Evolutionary conservation across 2,113 vertebrate genomes (phyloP).

Genomic region (Tragelaphus buxtoni): DNA sequence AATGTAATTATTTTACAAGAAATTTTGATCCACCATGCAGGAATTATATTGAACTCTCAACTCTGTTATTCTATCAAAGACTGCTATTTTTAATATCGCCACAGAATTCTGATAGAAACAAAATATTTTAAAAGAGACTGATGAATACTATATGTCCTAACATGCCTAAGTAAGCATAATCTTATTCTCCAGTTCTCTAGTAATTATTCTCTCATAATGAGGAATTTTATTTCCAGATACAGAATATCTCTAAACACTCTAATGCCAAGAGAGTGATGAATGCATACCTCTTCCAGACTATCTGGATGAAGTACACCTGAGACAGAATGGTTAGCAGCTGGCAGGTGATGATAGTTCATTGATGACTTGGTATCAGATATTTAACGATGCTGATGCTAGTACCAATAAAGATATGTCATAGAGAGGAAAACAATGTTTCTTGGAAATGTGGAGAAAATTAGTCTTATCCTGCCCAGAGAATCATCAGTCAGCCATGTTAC

Average conservation of each 20-base stretch:
- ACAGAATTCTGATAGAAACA: constrained; percentile 5
- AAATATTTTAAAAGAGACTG: not conserved
- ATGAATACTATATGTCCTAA: not conserved
- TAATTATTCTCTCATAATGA: not conserved
- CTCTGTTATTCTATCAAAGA: not conserved
- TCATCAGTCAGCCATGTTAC: not conserved
- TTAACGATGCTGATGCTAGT: not conserved
- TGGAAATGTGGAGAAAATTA: not conserved
- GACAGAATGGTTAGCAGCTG: not conserved
- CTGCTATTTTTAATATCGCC: not conserved
- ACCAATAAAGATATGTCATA: not conserved
- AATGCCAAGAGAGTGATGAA: not conserved
- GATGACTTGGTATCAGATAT: not conserved
- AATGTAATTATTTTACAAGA: not conserved
- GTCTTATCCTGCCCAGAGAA: not conserved
- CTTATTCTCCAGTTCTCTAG: not conserved
- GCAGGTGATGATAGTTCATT: not conserved
- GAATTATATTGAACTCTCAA: not conserved
- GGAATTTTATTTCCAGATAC: not conserved
- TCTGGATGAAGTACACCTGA: not conserved
- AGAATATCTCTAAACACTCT: not conserved
- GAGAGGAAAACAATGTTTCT: not conserved
- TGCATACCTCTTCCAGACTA: not conserved
- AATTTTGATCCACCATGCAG: not conserved
- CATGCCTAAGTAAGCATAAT: not conserved